Conservation (phyloP, 2,113 vertebrate species). For the Phyllopteryx taeniolatus region DNA sequence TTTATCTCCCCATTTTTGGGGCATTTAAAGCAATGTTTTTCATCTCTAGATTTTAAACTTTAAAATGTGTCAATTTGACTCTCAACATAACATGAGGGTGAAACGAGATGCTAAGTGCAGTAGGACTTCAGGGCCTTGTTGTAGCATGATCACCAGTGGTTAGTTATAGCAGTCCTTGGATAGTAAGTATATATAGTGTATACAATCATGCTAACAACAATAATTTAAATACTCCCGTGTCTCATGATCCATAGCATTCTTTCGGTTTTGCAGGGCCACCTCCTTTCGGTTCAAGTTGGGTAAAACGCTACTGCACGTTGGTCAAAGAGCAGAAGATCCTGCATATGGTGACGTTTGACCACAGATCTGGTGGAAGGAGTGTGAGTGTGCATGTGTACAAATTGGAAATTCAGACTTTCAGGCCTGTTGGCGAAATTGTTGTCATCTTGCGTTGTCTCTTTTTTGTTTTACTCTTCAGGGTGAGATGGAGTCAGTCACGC, state of each 20-base stretch:
- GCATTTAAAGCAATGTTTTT: no score
- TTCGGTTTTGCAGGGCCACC: conserved; percentile 78
- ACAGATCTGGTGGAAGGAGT: conserved; percentile 89
- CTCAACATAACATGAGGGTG: no score
- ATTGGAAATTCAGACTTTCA: background rate
- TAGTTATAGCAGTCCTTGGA: no score
- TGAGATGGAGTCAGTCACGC: conserved; percentile 82
- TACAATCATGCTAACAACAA: no score
- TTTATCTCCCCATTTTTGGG: no score
- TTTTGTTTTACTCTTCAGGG: conserved; percentile 75
- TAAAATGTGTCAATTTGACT: no score
- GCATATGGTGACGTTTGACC: conserved; percentile 92
- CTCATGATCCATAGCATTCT: background rate
- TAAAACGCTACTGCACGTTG: conserved; percentile 94
- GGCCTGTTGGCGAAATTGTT: background rate
- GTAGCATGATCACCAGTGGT: no score
- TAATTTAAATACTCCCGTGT: background rate
- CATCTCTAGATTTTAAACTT: no score
- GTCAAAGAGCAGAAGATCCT: conserved; percentile 93
- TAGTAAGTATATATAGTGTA: no score
- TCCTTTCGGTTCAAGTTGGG: conserved; percentile 97
- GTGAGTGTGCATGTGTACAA: conserved; percentile 74
- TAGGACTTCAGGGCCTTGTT: no score
- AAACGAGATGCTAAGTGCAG: no score
- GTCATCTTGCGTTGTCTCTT: background rate